These are phyloP conservation scores for Strongylocentrotus purpuratus DNA, from an alignment of 35 echinoderm and acorn worm species.

Conservation along the genomic window DNA sequence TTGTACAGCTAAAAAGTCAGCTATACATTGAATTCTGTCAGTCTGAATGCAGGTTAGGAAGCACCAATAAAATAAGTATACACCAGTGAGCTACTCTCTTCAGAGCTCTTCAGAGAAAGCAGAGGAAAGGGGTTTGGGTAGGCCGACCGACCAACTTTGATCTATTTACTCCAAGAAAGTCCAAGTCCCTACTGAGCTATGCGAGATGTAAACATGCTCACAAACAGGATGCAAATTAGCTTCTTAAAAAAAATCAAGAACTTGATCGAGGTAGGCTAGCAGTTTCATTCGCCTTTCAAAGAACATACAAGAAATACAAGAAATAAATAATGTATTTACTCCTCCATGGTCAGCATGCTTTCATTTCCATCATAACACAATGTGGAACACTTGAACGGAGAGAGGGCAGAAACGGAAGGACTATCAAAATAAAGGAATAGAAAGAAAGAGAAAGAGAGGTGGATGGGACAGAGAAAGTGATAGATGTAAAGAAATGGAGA, in stretches of 20 bases:
- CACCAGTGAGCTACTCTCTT: background rate
- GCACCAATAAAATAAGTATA: background rate
- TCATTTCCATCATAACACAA: background rate
- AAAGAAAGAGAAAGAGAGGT: background rate
- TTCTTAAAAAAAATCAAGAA: background rate
- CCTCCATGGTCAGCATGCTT: background rate
- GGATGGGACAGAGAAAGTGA: background rate
- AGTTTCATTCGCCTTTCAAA: too few species aligned
- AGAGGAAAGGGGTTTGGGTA: background rate
- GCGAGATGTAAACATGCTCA: background rate
- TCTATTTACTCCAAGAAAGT: background rate
- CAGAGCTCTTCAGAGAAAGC: background rate
- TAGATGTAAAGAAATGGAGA: background rate
- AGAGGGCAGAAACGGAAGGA: background rate
- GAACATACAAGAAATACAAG: too few species aligned
- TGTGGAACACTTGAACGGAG: too few species aligned
- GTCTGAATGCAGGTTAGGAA: background rate
- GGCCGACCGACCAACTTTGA: background rate
- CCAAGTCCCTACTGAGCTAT: background rate
- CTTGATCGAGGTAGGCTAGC: background rate
- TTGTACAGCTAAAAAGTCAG: too few species aligned
- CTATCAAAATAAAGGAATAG: background rate
- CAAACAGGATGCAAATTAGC: slow-evolving; percentile 10
- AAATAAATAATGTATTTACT: too few species aligned
- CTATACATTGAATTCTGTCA: too few species aligned